Evolutionary conservation across 2,888 invertebrate species (phyloP).

Genomic region (Pachycephus smyrnensis): DNA sequence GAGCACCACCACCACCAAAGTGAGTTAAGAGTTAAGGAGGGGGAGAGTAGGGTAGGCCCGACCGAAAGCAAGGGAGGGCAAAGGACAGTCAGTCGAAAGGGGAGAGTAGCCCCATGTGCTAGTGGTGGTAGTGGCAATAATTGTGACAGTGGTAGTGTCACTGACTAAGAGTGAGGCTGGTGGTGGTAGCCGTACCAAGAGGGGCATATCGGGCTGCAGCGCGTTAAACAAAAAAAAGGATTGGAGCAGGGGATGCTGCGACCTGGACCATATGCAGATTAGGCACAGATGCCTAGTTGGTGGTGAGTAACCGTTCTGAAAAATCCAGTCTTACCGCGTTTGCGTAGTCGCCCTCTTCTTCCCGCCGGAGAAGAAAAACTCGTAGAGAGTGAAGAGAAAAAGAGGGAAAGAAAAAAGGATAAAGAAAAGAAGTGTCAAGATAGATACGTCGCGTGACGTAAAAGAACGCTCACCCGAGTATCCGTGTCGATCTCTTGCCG

Average conservation of each 20-base stretch:
- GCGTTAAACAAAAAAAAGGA: constrained; percentile 46
- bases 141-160: too few relatives aligned
- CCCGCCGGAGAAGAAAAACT: constrained; percentile 16
- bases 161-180: too few relatives aligned
- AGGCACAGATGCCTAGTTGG: constrained; percentile 60
- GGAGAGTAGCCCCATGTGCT: too few relatives aligned
- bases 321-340: constrained; percentile 54
- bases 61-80: constrained; percentile 20
- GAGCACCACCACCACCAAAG: constrained; percentile 14
- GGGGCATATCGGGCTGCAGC: not conserved
- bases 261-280: constrained; percentile 64
- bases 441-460: not conserved
- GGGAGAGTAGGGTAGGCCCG: constrained; percentile 14
- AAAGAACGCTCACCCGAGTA: too few relatives aligned
- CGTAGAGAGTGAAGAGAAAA: not conserved
- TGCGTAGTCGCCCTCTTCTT: constrained; percentile 2
- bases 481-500: too few relatives aligned
- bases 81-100: not conserved
- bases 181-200: too few relatives aligned
- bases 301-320: constrained; percentile 44
- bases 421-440: constrained; percentile 8
- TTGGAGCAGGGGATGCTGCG: constrained; percentile 28
- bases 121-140: too few relatives aligned
- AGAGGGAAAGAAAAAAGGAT: constrained; percentile 1
- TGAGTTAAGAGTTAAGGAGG: constrained; percentile 30